Evolutionary conservation across 2,888 invertebrate species (phyloP), one percentile per base, ranked within the genome.

Genomic region (Agrypnus murinus): DNA sequence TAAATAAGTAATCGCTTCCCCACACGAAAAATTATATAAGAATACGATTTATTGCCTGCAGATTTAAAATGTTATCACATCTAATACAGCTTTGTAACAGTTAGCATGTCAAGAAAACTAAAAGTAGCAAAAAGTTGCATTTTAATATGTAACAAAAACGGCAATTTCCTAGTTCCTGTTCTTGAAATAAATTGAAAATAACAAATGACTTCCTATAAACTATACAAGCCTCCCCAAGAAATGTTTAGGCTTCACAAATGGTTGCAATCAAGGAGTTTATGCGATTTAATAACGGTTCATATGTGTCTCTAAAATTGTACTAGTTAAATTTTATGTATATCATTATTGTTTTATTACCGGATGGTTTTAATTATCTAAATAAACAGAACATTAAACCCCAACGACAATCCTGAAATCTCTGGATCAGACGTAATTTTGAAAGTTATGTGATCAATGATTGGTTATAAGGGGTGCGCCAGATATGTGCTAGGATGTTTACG

Each of bases 391-490:
- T 57, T 55, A 57, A 65, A 65, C 57, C 40, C 9, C 32, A 9
- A n/a, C 14, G 48, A 58, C 48, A 15, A 31, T 17, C 10, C 31
- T 40, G 36, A 38, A 40, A 43, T 53, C 48, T 31, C 40, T 12
- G 43, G 53, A 67, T 60, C 60, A 71, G 68, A 65, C 64, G 63
- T 70, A 65, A 68, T 75, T 77, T 75, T 77, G 73, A 74, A 73
- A 71, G 68, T 72, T 69, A 73, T 75, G 72, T 65, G 77, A 76
- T 77, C 78, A 78, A 76, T 77, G 78, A 78, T 78, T 78, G 78
- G 75, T 74, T 77, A 75, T 77, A 77, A 75, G 76, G 25, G 75
- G 75, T 71, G 76, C 74, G 77, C 74, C 77, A 75, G 78, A 78
- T 75, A 72, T 72, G 74, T 70, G 66, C 73, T 69, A 72, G 59